Conservation (phyloP, 2,797 vertebrate genomes). For the Chelon labrosus region DNA sequence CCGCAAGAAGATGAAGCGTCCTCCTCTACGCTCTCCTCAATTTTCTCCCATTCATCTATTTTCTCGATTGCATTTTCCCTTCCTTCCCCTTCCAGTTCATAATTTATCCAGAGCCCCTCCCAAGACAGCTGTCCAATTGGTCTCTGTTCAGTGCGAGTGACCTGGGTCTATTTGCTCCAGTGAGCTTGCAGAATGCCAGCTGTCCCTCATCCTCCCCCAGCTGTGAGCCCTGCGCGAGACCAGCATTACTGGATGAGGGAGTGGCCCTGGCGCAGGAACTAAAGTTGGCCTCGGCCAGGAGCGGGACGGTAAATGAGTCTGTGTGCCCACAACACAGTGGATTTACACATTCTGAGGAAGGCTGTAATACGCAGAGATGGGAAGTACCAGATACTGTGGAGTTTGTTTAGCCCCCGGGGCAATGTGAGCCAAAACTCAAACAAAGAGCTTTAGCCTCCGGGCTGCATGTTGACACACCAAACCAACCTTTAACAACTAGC, state of each 20-base stretch:
- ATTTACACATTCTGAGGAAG: constrained; percentile 13
- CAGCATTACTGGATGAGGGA: constrained; percentile 58
- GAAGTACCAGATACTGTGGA: background rate
- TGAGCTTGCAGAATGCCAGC: constrained; percentile 71
- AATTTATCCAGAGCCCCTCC: constrained; percentile 42
- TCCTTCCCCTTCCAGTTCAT: constrained; percentile 28
- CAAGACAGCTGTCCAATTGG: constrained; percentile 57
- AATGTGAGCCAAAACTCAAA: constrained; percentile 28
- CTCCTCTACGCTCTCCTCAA: no score
- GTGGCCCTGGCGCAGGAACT: constrained; percentile 41
- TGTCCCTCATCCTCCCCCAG: constrained; percentile 63
- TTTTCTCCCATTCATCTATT: no score
- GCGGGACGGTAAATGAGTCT: constrained; percentile 2
- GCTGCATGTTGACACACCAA: constrained; percentile 41
- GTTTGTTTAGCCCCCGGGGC: background rate
- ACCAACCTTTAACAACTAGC: constrained; percentile 37
- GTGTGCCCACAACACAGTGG: background rate
- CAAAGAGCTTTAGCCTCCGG: constrained; percentile 27
- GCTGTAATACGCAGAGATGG: constrained; percentile 1
- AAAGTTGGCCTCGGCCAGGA: constrained; percentile 15
- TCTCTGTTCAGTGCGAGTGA: constrained; percentile 21
- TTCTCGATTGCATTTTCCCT: background rate
- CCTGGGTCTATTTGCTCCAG: constrained; percentile 54
- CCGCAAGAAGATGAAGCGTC: no score
- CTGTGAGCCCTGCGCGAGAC: constrained; percentile 64